These are phyloP conservation scores for Oxystoma pomonae DNA, from an alignment of 2,888 invertebrate species.

Conservation along the genomic window DNA sequence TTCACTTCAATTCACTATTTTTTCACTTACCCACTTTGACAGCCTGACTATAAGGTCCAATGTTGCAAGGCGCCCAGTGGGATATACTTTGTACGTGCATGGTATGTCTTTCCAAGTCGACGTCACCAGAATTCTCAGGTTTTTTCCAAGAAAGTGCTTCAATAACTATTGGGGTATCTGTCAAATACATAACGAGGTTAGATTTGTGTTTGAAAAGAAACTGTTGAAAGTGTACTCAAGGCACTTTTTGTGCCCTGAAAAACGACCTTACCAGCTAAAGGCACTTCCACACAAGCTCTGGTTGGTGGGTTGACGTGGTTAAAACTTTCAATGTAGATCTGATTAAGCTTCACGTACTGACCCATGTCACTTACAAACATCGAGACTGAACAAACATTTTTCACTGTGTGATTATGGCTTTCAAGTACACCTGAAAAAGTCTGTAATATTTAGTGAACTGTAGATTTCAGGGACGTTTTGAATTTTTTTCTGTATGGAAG, in stretches of 20 bases:
- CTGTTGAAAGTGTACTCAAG: too few relatives aligned
- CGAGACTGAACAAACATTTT: slow-evolving; percentile 75
- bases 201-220: background rate
- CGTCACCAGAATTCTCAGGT: slow-evolving; percentile 31
- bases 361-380: slow-evolving; percentile 82
- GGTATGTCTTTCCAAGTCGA: slow-evolving; percentile 55
- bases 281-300: slow-evolving; percentile 76
- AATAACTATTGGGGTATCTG: slow-evolving; percentile 71
- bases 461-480: too few relatives aligned
- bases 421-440: slow-evolving; percentile 28
- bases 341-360: slow-evolving; percentile 73
- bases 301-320: slow-evolving; percentile 78
- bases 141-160: slow-evolving; percentile 66
- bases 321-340: slow-evolving; percentile 70
- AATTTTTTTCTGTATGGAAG: too few relatives aligned
- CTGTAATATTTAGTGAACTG: too few relatives aligned
- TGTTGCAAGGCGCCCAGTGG: slow-evolving; percentile 98
- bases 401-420: slow-evolving; percentile 49
- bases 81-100: slow-evolving; percentile 96
- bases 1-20: too few relatives aligned
- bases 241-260: too few relatives aligned
- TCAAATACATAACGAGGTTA: background rate
- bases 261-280: slow-evolving; percentile 38
- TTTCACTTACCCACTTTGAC: too few relatives aligned
- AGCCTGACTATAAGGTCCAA: slow-evolving; percentile 94